Evolutionary conservation across 2,113 vertebrate genomes (phyloP), one percentile per base, ranked within the genome.

Genomic region (Ibidorhyncha struthersii): DNA sequence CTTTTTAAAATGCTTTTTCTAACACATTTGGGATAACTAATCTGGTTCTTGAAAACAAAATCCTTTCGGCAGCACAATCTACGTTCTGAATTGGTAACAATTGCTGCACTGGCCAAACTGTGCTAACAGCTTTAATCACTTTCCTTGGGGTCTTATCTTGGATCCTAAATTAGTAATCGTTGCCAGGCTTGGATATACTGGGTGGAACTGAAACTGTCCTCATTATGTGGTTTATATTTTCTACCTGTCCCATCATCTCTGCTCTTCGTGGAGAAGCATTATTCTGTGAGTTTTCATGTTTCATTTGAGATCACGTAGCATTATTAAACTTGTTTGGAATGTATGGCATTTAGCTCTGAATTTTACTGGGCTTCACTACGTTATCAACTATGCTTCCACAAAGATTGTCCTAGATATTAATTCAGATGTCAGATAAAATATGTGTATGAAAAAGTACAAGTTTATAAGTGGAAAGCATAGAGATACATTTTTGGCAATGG

Each of bases 121-220:
- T 43, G 7, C 22, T 82, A 87, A 87, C 32, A 85, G 50, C 72
- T 90, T 94, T 96, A 78, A 94, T 89, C 72, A 71, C 52, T 93
- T 94, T 97, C 93, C 77, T 95, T 86, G 21, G 81, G 80, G 91
- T 94, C 50, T 92, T 95, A 78, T 86, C 65, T 87, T 93, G 83
- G 86, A 78, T 84, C 83, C 70, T 91, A 93, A 94, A 43, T 86
- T 43, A 36, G 20, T 47, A 66, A 67, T 56, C 52, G 47, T 59
- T 91, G 69, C 55, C 83, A 96, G 80, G 21, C 56, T 91, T 87
- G 85, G 50, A 86, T 94, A 94, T 94, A 78, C 41, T 55, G 55
- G 50, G 55, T 47, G 52, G 59, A 95, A 89, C 26, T 86, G 71
- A 93, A 96, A 73, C 56, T 89, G 55, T 90, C 56, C 8, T 55